Evolutionary conservation across 2,797 vertebrate genomes (phyloP), one percentile per base, ranked within the genome.

Genomic region (Rhodeus uyekii): DNA sequence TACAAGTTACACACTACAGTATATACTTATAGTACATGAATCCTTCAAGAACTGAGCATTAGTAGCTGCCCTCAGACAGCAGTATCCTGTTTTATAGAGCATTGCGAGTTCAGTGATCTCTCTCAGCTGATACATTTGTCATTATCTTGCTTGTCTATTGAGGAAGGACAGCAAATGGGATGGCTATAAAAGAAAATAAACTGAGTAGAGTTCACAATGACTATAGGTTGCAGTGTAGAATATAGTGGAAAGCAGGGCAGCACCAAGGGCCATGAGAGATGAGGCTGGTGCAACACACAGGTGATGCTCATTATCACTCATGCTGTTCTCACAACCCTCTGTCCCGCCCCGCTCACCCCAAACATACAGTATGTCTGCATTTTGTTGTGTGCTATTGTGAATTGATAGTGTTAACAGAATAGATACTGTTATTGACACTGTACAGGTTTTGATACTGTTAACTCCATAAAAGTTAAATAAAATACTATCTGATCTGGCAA

Each of bases 21-120:
- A 60, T 79, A 27, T 65, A 50, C 44, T 81, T 73, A 73, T 6
- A 74, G 39, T 22, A 48, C 64, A 1, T 10, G 3, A 50, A 72
- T 39, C 60, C 44, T 74, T 63, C 10, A 38, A 61, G 39, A 48
- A 46, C 27, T 34, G 12, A 78, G 29, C 32, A 39, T 75, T 74
- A 72, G 61, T 48, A 72, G 55, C 36, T 81, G 8, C 64, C 55
- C 24, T 74, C 44, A 65, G 68, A 67, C 50, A 82, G 12, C 36
- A 34, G 46, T 36, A 50, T 77, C n/a, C 55, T 61, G 68, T 58
- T 46, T 29, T n/a, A 63, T 53, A 46, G 60, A 74, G 42, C 69
- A 81, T 27, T 72, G 5, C 2, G 1, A 72, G 42, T 63, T 80
- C 78, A 80, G n/a, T 50, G 58, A 63, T 58, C n/a, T 63, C 32